Evolutionary conservation across 2,888 invertebrate species (phyloP).

Genomic region (Hemistola chrysoprasaria): DNA sequence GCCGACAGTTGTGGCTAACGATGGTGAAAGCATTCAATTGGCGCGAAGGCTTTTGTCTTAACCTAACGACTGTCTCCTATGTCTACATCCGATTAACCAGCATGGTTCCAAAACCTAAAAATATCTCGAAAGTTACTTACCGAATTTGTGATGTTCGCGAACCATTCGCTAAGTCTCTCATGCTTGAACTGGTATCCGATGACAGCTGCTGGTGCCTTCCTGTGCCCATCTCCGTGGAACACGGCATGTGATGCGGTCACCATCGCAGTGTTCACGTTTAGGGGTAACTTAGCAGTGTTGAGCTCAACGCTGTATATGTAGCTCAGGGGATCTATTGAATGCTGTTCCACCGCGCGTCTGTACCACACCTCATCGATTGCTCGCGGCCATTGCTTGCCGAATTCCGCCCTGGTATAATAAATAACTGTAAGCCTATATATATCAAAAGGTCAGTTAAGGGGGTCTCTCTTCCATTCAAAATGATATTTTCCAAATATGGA

Average conservation of each 20-base stretch:
- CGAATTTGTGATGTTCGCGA: slow-evolving; percentile 90
- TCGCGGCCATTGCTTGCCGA: slow-evolving; percentile 87
- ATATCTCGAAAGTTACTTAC: slow-evolving; percentile 62
- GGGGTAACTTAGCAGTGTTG: slow-evolving; percentile 63
- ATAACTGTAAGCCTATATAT: too few relatives aligned
- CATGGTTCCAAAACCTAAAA: too few relatives aligned
- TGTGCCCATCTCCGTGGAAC: slow-evolving; percentile 83
- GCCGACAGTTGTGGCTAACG: too few relatives aligned
- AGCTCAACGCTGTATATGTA: slow-evolving; percentile 86
- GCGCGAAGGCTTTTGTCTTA: too few relatives aligned
- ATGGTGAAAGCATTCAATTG: too few relatives aligned
- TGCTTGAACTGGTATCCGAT: slow-evolving; percentile 92
- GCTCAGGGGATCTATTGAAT: slow-evolving; percentile 88
- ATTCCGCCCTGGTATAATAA: slow-evolving; percentile 80
- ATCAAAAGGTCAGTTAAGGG: too few relatives aligned
- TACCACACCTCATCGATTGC: slow-evolving; percentile 96
- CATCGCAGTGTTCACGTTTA: slow-evolving; percentile 84
- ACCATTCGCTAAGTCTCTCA: slow-evolving; percentile 87
- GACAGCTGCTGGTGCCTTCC: slow-evolving; percentile 85
- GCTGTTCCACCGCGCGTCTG: slow-evolving; percentile 92
- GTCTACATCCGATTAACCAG: too few relatives aligned
- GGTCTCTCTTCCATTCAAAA: too few relatives aligned
- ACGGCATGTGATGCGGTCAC: slow-evolving; percentile 95
- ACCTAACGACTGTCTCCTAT: too few relatives aligned
- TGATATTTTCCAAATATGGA: too few relatives aligned